Evolutionary conservation across 2,113 vertebrate species (phyloP), one percentile per base, ranked within the genome.

Genomic region (Pelvicachromis taeniatus): DNA sequence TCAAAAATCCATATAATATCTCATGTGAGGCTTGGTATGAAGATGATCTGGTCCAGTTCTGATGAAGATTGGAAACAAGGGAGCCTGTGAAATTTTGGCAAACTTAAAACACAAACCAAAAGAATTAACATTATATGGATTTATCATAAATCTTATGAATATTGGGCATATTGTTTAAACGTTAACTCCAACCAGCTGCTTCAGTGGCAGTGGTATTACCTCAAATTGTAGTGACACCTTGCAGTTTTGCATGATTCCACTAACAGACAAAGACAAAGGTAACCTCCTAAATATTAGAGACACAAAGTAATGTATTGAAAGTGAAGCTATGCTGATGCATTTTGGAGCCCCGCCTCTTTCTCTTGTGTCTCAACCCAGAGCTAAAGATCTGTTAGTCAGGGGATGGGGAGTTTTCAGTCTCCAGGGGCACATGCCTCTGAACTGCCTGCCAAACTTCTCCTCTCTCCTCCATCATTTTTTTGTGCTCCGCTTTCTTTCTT

Each of bases 401-500:
- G 89, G 87, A 88, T 89, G 89, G 88, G 91, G 93, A 94, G 93
- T 85, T 93, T 90, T 88, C 53, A 81, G 91, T 94, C 94, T 94
- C 94, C 87, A 78, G 94, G 84, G 94, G 86, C 91, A 91, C 85
- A 93, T 94, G 91, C 89, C 93, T 94, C 93, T 94, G 93, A 95
- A 92, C 90, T 77, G 91, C 88, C 93, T 93, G 95, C 94, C 95
- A 95, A 95, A 90, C 91, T 87, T 92, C 90, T 91, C 86, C 59
- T 91, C 86, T 82, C 83, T 84, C 85, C 82, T 87, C 87, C 89
- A 77, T 89, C 84, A 84, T 79, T 75, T 68, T 84, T 80, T 48
- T 73, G 26, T 45, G 48, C 84, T 84, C 81, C 54, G 45, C 80
- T 88, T 82, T 82, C 77, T 80, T 81, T 87, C 75, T 88, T 82